Evolutionary conservation across 2,888 invertebrate species (phyloP), one percentile per base, ranked within the genome.

Genomic region (Ophion obscuratus): DNA sequence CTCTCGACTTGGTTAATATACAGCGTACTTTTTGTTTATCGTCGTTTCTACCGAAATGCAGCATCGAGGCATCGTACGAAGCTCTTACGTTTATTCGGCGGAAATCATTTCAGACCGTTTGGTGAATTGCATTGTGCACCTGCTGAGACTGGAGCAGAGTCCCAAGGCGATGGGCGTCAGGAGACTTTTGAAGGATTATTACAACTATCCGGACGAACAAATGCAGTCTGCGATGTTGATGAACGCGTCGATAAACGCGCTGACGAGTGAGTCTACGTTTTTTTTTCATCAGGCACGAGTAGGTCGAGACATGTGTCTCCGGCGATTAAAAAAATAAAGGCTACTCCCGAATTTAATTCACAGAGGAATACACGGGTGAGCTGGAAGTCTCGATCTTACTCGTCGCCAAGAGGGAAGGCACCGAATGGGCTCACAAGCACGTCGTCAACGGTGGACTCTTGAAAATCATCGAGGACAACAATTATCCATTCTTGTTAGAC

Each of bases 401-500:
- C 20, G 88, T 94, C 62, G 92, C 94, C 14, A 95, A 94, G 88
- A 93, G 92, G 88, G 91, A 93, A 88, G 93, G 94, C 2, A 84
- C 91, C 0, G 87, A 88, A 11, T 95, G 94, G 95, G 90, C 94
- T 2, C 90, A 92, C 74, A 89, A 92, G n/a, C 92, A 94, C 89
- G 90, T 95, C 24, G 88, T 94, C 71, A 76, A 87, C 20, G 86
- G 87, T 27, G 87, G 87, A 76, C 77, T 94, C 17, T 84, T 92
- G 74, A 87, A 89, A 11, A 90, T 93, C 84, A 92, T 93, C 36
- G 88, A 92, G 24, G 86, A 86, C n/a, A 82, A 89, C 47, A 86
- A 80, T 71, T 89, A 91, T 83, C 88, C 90, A 3, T 91, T 85
- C 20, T 36, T 84, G 14, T 92, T 90, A 47, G 89, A 91, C 20